Conservation (phyloP, 37 sponge, comb jelly and placozoan genomes). For the Chondrosia reniformis region DNA sequence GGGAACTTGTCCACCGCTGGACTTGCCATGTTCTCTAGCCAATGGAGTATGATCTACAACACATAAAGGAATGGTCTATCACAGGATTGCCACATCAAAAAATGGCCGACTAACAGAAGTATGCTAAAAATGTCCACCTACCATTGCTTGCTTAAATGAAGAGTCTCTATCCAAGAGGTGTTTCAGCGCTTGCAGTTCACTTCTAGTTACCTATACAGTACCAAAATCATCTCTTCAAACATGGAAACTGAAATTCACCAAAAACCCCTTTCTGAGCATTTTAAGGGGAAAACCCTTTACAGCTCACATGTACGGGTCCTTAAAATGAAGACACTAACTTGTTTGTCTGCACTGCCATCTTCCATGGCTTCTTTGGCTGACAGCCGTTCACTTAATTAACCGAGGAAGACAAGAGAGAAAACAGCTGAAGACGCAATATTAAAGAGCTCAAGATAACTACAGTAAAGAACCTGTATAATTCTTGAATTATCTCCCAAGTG, state of each 20-base stretch:
- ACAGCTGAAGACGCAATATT: no score
- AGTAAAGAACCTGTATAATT: not conserved
- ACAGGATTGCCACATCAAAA: not conserved
- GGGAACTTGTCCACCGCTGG: conserved; percentile 71
- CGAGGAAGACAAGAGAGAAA: no score
- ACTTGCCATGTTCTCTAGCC: conserved; percentile 51
- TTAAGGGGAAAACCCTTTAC: not conserved
- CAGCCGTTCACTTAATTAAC: no score
- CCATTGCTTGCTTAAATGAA: conserved; percentile 63
- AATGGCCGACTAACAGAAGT: not conserved
- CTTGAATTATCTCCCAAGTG: not conserved
- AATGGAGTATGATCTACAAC: not conserved
- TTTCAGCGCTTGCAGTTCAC: conserved; percentile 39
- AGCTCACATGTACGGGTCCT: no score
- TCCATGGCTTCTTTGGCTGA: no score
- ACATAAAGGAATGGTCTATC: not conserved
- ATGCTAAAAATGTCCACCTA: not conserved
- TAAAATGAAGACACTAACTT: no score
- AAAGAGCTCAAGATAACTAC: no score
- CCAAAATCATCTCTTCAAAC: not conserved
- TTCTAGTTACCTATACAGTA: not conserved
- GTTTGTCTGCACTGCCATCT: no score
- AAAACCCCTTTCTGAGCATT: not conserved
- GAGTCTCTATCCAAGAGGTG: conserved; percentile 39
- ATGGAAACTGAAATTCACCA: not conserved